Evolutionary conservation across 2,888 invertebrate species (phyloP).

Genomic region (Apodemia zela): DNA sequence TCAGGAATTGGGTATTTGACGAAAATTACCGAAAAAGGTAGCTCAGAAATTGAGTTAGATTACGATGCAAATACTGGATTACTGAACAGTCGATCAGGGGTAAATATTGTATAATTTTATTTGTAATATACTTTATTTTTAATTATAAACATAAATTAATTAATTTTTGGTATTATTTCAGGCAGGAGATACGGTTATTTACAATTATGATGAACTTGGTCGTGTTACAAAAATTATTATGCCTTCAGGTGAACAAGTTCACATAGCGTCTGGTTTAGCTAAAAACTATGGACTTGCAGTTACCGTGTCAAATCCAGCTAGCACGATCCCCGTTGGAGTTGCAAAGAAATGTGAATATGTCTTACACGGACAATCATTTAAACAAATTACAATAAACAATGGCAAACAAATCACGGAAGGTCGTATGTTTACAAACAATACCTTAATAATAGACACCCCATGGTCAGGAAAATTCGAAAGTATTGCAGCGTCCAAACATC

Average conservation of each 20-base stretch:
- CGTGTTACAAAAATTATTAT: constrained; percentile 91
- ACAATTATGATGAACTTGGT: constrained; percentile 94
- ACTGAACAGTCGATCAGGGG: constrained; percentile 90
- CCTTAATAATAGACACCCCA: constrained; percentile 86
- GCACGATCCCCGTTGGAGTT: constrained; percentile 76
- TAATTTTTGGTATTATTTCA: constrained; percentile 45
- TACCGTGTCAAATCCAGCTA: constrained; percentile 82
- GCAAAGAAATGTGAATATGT: constrained; percentile 81
- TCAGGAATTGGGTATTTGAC: constrained; percentile 95
- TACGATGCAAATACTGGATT: constrained; percentile 95
- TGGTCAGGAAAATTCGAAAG: constrained; percentile 88
- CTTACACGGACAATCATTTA: constrained; percentile 83
- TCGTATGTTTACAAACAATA: constrained; percentile 88
- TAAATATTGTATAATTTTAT: constrained; percentile 53
- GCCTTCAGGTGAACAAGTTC: constrained; percentile 94
- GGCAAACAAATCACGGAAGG: constrained; percentile 87
- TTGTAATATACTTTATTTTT: no score
- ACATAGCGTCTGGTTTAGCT: constrained; percentile 62
- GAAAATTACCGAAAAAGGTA: constrained; percentile 92
- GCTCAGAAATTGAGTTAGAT: constrained; percentile 92
- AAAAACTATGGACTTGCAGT: constrained; percentile 88
- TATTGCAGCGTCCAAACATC: constrained; percentile 90
- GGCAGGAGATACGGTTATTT: constrained; percentile 93
- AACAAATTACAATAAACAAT: constrained; percentile 85
- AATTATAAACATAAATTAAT: no score